Percentiles rank a stretch among this genome's conserved stretches.
Evolutionary conservation across 1,140 invertebrate genomes (phyloP).

Genomic region (Rhyzopertha dominica): DNA sequence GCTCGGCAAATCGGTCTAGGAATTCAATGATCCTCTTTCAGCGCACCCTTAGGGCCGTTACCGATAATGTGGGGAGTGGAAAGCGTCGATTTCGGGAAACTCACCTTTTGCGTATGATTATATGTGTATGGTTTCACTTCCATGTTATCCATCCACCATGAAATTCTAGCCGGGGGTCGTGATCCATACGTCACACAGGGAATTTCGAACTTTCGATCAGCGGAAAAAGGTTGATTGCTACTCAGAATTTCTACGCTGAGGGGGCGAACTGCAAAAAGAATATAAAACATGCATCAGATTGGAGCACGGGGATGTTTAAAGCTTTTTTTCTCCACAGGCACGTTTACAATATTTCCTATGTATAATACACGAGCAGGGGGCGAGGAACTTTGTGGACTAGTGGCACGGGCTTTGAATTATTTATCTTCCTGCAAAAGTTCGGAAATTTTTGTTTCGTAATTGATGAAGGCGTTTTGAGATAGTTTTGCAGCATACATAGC

Average conservation of each 20-base stretch:
- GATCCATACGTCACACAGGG: slow-evolving; percentile 75
- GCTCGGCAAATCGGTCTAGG: too few relatives aligned
- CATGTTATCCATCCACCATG: slow-evolving; percentile 74
- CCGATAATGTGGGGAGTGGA: too few relatives aligned
- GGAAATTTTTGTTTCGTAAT: not conserved
- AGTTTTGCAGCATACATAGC: too few relatives aligned
- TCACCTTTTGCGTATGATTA: slow-evolving; percentile 54
- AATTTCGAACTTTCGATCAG: slow-evolving; percentile 69
- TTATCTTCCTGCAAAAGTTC: not conserved
- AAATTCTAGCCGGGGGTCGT: slow-evolving; percentile 69
- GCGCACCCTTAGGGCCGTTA: too few relatives aligned
- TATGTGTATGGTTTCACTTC: slow-evolving; percentile 49
- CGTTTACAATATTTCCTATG: not conserved
- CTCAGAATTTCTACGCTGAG: slow-evolving; percentile 70
- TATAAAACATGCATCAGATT: slow-evolving; percentile 8
- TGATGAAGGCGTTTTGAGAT: not conserved
- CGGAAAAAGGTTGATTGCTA: slow-evolving; percentile 73
- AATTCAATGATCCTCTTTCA: too few relatives aligned
- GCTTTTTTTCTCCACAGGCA: not conserved
- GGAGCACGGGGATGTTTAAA: not conserved
- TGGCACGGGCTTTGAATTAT: not conserved
- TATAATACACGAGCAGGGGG: not conserved
- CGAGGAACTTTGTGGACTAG: not conserved
- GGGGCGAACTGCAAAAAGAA: slow-evolving; percentile 65
- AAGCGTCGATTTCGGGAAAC: slow-evolving; percentile 16